A percentile compares a stretch with the other conserved stretches of the same genome.
Conservation (phyloP, 2,797 vertebrate species). For the Rhyacichthys aspro region DNA sequence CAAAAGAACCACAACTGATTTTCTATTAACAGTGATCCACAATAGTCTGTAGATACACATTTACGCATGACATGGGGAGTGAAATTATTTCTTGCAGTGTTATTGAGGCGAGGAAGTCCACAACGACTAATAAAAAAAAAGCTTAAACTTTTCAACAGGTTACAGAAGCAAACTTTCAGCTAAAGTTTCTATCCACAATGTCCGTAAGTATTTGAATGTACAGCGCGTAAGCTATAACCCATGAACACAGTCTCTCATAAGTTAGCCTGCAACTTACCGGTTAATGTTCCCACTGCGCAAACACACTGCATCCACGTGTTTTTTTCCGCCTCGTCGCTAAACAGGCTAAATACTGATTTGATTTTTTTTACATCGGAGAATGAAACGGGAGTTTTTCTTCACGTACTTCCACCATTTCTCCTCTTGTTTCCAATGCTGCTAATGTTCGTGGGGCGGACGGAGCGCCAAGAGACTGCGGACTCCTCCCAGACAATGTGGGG, state of each 20-base stretch:
- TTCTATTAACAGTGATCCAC: background rate
- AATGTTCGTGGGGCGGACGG: conserved; percentile 57
- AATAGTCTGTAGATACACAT: no score
- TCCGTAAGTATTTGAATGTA: background rate
- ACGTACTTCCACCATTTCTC: conserved; percentile 32
- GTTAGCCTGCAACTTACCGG: conserved; percentile 74
- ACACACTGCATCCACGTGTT: conserved; percentile 7
- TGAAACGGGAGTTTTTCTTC: conserved; percentile 7
- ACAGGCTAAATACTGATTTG: background rate
- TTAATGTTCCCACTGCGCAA: conserved; percentile 10
- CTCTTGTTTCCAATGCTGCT: conserved; percentile 22
- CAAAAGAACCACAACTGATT: background rate
- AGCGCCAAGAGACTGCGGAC: conserved; percentile 60
- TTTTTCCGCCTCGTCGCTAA: background rate
- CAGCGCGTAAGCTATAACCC: background rate
- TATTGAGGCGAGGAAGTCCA: background rate
- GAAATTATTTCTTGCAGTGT: background rate
- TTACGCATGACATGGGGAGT: conserved; percentile 15
- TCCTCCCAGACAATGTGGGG: conserved; percentile 77
- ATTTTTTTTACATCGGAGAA: background rate
- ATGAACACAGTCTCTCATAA: conserved; percentile 22
- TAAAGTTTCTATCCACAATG: background rate
- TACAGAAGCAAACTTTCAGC: background rate
- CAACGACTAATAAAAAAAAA: background rate
- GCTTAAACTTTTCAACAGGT: background rate